Percentiles rank a stretch among this genome's conserved stretches.
Conservation (phyloP, 2,888 invertebrate genomes). For the Chironomus riparius region DNA sequence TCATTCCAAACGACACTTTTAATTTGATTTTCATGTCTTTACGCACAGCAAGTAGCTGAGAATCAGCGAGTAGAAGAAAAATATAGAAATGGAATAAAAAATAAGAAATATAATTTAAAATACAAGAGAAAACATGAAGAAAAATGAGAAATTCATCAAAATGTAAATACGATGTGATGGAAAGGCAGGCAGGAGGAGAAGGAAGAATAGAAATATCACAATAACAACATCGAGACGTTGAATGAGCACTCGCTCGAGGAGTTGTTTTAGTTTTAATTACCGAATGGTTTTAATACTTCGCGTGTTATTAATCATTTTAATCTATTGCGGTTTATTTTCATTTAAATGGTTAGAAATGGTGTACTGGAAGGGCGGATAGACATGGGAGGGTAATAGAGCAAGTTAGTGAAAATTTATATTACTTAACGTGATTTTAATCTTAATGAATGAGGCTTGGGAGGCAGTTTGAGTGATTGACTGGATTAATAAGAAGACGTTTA, state of each 20-base stretch:
- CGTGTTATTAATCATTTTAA: conserved; percentile 10
- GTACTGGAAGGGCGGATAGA: too few relatives aligned
- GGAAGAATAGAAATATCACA: background rate
- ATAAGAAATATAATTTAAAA: background rate
- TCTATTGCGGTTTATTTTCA: background rate
- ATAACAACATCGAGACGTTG: background rate
- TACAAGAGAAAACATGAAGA: background rate
- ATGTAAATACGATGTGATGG: too few relatives aligned
- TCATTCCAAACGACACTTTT: background rate
- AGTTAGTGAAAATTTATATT: too few relatives aligned
- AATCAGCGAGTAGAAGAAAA: background rate
- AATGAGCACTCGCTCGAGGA: background rate
- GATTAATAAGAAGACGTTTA: too few relatives aligned
- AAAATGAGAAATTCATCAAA: background rate
- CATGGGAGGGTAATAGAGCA: too few relatives aligned
- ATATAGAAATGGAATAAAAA: background rate
- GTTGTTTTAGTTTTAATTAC: conserved; percentile 12
- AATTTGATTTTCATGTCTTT: background rate
- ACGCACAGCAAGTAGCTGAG: background rate
- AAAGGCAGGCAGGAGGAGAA: background rate
- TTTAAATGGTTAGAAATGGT: too few relatives aligned
- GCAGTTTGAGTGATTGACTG: background rate
- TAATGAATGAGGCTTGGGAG: too few relatives aligned
- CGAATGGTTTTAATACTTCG: conserved; percentile 10
- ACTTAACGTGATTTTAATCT: too few relatives aligned